Conservation (phyloP, 2,797 vertebrate species). For the Cryptoblepharus egeriae region DNA sequence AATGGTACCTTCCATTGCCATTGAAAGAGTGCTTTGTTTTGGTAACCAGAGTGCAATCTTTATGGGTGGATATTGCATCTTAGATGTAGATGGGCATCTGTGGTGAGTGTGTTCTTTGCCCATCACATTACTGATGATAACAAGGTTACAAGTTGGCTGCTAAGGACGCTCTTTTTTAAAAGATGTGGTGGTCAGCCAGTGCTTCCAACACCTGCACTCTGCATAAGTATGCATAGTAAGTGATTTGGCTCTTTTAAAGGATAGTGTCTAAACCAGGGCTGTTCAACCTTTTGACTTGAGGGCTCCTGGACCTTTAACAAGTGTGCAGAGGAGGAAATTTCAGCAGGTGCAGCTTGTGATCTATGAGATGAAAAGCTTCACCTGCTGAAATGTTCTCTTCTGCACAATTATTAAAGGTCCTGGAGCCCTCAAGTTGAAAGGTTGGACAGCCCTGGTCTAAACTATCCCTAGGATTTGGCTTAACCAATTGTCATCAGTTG, state of each 20-base stretch:
- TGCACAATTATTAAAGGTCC: too few relatives aligned
- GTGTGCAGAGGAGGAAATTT: too few relatives aligned
- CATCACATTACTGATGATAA: accelerated
- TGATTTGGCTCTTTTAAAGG: not conserved
- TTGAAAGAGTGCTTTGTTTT: constrained; percentile 59
- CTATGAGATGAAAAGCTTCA: too few relatives aligned
- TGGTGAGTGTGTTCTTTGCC: not conserved
- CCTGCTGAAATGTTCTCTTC: too few relatives aligned
- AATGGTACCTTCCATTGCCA: constrained; percentile 62
- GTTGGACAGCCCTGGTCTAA: too few relatives aligned
- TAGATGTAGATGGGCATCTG: not conserved
- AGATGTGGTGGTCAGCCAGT: not conserved
- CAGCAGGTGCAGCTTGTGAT: too few relatives aligned
- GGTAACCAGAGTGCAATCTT: constrained; percentile 67
- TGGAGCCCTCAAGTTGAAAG: too few relatives aligned
- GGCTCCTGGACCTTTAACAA: too few relatives aligned
- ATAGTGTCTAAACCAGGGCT: too few relatives aligned
- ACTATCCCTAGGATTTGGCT: not conserved
- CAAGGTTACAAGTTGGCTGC: not conserved
- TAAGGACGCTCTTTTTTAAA: not conserved
- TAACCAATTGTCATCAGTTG: not conserved
- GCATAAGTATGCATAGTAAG: not conserved
- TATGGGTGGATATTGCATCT: constrained; percentile 26
- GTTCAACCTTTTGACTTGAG: too few relatives aligned
- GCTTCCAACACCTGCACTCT: not conserved